Conservation (phyloP, 2,888 invertebrate genomes). For the Allophyes oxyacanthae region DNA sequence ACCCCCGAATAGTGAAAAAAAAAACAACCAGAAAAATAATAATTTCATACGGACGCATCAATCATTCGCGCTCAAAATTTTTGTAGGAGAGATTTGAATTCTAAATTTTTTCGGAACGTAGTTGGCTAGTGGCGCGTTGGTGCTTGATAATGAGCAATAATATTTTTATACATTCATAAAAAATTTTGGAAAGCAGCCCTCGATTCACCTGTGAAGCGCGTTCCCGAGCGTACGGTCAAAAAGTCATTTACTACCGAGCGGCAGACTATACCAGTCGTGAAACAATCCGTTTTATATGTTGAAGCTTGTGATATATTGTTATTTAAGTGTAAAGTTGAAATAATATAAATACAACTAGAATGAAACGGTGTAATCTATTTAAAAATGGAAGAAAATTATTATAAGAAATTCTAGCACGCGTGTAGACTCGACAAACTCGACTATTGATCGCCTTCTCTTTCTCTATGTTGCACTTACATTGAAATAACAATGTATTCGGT, state of each 20-base stretch:
- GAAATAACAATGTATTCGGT: slow-evolving; percentile 87
- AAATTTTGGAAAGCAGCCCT: slow-evolving; percentile 77
- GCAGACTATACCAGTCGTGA: slow-evolving; percentile 38
- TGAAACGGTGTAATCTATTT: slow-evolving; percentile 79
- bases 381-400: slow-evolving; percentile 72
- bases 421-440: slow-evolving; percentile 69
- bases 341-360: slow-evolving; percentile 83
- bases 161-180: slow-evolving; percentile 89
- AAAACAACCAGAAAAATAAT: slow-evolving; percentile 51
- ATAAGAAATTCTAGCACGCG: slow-evolving; percentile 82
- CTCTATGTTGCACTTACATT: slow-evolving; percentile 81
- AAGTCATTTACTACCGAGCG: slow-evolving; percentile 71
- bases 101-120: slow-evolving; percentile 83
- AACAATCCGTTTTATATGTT: slow-evolving; percentile 82
- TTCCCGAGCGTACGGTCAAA: slow-evolving; percentile 75
- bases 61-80: slow-evolving; percentile 83
- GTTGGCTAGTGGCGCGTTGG: slow-evolving; percentile 88
- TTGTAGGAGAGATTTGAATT: slow-evolving; percentile 82
- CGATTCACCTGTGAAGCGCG: slow-evolving; percentile 64
- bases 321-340: slow-evolving; percentile 88
- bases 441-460: slow-evolving; percentile 60
- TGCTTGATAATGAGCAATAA: slow-evolving; percentile 89
- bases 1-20: slow-evolving; percentile 53
- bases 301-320: slow-evolving; percentile 89
- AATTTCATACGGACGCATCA: slow-evolving; percentile 68